phyloP scores from a whole-genome alignment of 2,797 vertebrate genomes.

The Lindbergichthys nudifrons region DNA sequence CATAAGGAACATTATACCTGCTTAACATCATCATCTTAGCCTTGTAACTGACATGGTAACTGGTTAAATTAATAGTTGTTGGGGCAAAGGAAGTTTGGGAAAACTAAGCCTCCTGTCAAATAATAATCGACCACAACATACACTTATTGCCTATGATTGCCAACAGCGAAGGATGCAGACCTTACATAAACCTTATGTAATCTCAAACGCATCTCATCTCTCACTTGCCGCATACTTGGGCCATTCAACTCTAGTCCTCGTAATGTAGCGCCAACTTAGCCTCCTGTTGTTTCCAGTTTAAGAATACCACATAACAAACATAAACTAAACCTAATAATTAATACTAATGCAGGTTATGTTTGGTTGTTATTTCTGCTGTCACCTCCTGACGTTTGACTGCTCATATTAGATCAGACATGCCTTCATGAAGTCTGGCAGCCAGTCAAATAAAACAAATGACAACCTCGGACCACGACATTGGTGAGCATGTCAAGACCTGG shows the following conservation, averaged over 20 bases:
- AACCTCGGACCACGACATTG: not conserved
- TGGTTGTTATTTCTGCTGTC: not conserved
- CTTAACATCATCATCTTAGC: not conserved
- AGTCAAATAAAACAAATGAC: not conserved
- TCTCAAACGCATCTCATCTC: not conserved
- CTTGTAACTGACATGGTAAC: not conserved
- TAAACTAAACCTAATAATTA: not conserved
- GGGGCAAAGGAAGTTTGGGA: not conserved
- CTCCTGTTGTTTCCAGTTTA: not conserved
- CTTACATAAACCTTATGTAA: not conserved
- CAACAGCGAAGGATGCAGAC: not conserved
- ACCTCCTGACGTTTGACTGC: not conserved
- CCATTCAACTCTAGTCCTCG: not conserved
- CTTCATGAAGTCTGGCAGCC: slow-evolving; percentile 1
- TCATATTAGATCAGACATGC: not conserved
- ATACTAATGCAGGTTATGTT: not conserved
- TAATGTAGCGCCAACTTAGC: not conserved
- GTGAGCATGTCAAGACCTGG: not conserved
- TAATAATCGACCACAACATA: not conserved
- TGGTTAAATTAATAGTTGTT: not conserved
- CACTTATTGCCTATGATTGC: not conserved
- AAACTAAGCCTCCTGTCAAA: not conserved
- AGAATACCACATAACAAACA: not conserved
- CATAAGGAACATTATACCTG: not conserved
- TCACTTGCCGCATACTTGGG: not conserved